Percentiles rank a stretch among this genome's conserved stretches.
Conservation (phyloP, 1,140 invertebrate species). For the Prorops nasuta region DNA sequence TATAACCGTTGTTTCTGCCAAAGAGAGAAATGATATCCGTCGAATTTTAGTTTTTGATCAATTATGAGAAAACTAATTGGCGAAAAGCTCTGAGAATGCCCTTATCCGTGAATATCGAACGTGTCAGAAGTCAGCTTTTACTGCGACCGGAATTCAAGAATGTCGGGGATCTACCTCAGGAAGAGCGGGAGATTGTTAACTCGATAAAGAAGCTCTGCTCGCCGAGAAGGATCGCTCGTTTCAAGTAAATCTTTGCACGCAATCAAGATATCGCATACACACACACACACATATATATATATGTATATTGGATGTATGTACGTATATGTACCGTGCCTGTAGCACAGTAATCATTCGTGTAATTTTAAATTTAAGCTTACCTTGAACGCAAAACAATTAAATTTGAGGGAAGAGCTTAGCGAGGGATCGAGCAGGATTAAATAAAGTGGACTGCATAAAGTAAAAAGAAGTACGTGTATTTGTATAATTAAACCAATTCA, state of each 20-base stretch:
- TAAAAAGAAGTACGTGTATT: no score
- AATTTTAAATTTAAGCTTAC: no score
- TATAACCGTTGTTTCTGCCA: no score
- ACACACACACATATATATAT: constrained; percentile 8
- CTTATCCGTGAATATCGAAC: constrained; percentile 23
- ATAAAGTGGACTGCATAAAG: no score
- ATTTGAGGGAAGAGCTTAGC: no score
- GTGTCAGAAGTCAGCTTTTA: constrained; percentile 30
- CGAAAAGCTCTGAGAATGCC: constrained; percentile 29
- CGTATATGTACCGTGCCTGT: not conserved
- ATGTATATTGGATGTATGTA: no score
- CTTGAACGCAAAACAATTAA: no score
- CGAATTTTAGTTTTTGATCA: constrained; percentile 29
- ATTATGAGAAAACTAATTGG: constrained; percentile 36
- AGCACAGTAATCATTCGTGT: not conserved
- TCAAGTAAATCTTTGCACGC: constrained; percentile 16
- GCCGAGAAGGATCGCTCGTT: constrained; percentile 13
- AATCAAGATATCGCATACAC: no score
- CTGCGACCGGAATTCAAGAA: constrained; percentile 37
- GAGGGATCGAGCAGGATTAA: no score
- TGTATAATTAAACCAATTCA: no score
- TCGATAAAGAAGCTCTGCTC: constrained; percentile 32
- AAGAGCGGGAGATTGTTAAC: constrained; percentile 30
- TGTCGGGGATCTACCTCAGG: constrained; percentile 20
- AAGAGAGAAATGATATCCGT: no score